phyloP scores from a whole-genome alignment of 2,888 invertebrate genomes.

The Ophioninae sp. region DNA sequence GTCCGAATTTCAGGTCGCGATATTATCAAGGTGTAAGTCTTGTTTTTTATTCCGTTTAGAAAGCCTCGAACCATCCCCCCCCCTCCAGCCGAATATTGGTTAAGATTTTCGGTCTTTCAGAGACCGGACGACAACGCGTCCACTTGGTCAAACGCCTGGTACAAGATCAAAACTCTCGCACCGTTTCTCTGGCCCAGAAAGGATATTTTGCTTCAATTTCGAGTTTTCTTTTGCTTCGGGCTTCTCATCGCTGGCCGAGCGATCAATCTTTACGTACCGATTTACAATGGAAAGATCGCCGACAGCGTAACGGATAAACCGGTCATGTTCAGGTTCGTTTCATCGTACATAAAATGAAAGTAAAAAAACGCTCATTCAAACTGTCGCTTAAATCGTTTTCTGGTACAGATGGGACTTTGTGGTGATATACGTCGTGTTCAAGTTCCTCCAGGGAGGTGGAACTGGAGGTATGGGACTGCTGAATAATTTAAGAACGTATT shows the following conservation, averaged over 20 bases:
- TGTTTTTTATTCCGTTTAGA: neutral
- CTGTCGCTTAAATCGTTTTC: neutral
- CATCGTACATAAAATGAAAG: neutral
- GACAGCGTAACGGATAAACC: slow-evolving; percentile 73
- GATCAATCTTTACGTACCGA: slow-evolving; percentile 95
- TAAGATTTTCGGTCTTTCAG: slow-evolving; percentile 69
- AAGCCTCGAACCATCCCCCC: neutral
- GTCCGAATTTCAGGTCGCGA: slow-evolving; percentile 67
- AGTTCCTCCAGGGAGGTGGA: slow-evolving; percentile 97
- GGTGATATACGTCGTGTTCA: slow-evolving; percentile 91
- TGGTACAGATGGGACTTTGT: slow-evolving; percentile 93
- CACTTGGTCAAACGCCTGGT: slow-evolving; percentile 90
- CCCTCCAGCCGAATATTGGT: slow-evolving; percentile 28
- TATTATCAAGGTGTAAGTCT: slow-evolving; percentile 77
- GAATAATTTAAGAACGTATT: slow-evolving; percentile 93
- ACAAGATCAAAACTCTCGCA: slow-evolving; percentile 89
- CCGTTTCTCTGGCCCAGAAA: slow-evolving; percentile 98
- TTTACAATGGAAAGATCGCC: slow-evolving; percentile 94
- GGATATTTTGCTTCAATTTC: slow-evolving; percentile 88
- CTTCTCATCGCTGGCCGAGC: slow-evolving; percentile 90
- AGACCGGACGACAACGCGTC: slow-evolving; percentile 84
- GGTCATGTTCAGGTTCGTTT: slow-evolving; percentile 71
- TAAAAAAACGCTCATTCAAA: too few relatives aligned
- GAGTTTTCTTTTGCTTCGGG: slow-evolving; percentile 91
- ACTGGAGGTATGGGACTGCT: slow-evolving; percentile 95